Percentiles rank a stretch among this genome's conserved stretches.
Conservation (phyloP, 2,797 vertebrate species). For the Sebastolobus alascanus region DNA sequence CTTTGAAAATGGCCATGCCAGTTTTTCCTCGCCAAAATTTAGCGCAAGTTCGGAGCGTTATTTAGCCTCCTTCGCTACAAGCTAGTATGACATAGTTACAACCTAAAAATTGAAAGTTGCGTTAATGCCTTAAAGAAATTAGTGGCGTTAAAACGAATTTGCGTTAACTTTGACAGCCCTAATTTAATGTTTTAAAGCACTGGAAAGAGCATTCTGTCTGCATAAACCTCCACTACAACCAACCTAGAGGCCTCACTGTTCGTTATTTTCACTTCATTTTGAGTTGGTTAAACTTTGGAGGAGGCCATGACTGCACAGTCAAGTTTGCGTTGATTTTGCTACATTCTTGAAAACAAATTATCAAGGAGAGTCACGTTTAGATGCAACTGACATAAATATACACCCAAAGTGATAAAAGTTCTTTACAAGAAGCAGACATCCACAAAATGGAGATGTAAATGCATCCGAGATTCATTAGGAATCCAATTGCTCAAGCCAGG, state of each 20-base stretch:
- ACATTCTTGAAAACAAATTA: background rate
- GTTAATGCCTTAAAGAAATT: too few species aligned
- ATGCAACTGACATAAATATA: background rate
- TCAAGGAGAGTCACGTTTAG: background rate
- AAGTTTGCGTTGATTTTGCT: background rate
- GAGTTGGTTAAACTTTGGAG: background rate
- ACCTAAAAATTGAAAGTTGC: too few species aligned
- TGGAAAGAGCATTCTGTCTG: background rate
- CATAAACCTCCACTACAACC: background rate
- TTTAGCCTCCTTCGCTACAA: too few species aligned
- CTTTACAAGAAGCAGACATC: background rate
- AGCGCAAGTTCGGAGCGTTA: too few species aligned
- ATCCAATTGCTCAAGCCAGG: background rate
- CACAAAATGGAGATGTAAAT: background rate
- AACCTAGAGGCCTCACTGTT: background rate
- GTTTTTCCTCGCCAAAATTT: too few species aligned
- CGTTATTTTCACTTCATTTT: background rate
- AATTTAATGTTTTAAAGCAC: background rate
- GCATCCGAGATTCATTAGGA: too few species aligned
- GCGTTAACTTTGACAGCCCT: too few species aligned
- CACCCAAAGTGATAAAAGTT: background rate
- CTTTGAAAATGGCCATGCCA: too few species aligned
- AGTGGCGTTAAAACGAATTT: too few species aligned
- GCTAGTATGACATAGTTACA: too few species aligned
- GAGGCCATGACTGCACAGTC: background rate